Evolutionary conservation across 2,797 vertebrate genomes (phyloP).

Genomic region (Jordanella pulchra): DNA sequence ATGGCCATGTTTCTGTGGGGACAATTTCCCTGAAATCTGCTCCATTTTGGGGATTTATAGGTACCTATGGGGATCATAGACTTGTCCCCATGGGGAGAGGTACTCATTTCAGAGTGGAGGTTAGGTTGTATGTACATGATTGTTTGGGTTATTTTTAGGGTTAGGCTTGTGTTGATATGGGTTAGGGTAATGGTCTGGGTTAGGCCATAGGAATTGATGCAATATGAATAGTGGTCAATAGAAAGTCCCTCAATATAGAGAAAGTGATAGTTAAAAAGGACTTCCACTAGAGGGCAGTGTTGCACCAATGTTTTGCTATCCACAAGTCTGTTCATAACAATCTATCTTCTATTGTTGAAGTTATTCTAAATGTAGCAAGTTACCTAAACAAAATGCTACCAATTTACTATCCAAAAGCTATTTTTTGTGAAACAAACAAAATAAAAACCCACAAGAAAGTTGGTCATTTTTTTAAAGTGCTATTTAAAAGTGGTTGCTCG

Average conservation of each 20-base stretch:
- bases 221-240: too few relatives aligned
- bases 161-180: too few relatives aligned
- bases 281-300: constrained; percentile 63
- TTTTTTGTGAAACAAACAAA: background rate
- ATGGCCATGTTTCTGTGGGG: background rate
- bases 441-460: background rate
- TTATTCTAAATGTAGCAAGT: constrained; percentile 14
- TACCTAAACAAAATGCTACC: background rate
- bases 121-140: too few relatives aligned
- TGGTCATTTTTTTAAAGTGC: background rate
- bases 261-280: too few relatives aligned
- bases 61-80: too few relatives aligned
- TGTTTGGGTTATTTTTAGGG: too few relatives aligned
- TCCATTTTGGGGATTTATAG: too few relatives aligned
- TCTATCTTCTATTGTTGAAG: background rate
- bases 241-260: background rate
- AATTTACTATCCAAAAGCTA: background rate
- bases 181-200: too few relatives aligned
- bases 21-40: too few relatives aligned
- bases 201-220: too few relatives aligned
- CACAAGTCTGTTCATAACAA: background rate
- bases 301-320: constrained; percentile 23
- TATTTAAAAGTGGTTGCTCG: background rate
- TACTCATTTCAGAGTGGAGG: too few relatives aligned
- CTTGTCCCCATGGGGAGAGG: too few relatives aligned